These are phyloP conservation scores for Carcharodon carcharias DNA, from an alignment of 2,797 vertebrate species.

Conservation along the genomic window DNA sequence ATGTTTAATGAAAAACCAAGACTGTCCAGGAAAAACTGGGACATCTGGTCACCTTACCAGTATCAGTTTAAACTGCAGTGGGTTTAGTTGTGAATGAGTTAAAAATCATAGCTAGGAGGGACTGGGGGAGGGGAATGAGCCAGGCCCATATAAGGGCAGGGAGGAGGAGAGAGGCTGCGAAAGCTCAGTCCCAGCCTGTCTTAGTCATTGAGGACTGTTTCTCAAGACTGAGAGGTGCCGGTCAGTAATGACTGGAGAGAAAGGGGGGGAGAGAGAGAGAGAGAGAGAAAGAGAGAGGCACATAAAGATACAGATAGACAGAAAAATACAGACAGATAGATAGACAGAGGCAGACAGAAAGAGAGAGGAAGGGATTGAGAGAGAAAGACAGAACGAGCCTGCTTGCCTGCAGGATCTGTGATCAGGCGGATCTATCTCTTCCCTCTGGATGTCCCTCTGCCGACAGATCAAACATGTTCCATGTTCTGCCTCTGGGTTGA, in stretches of 20 bases:
- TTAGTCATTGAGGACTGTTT: background rate
- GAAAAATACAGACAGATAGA: background rate
- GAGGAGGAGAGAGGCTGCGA: background rate
- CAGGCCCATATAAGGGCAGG: background rate
- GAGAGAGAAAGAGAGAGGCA: background rate
- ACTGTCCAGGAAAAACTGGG: too few relatives aligned
- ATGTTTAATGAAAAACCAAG: too few relatives aligned
- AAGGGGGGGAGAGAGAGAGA: too few relatives aligned
- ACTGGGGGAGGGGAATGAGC: background rate
- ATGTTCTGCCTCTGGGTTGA: background rate
- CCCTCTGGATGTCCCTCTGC: background rate
- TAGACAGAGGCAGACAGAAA: background rate
- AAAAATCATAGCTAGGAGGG: background rate
- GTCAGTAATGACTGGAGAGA: background rate
- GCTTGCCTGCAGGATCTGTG: background rate
- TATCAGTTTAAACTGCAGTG: background rate
- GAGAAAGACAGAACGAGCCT: background rate
- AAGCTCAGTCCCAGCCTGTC: background rate
- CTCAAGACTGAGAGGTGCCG: background rate
- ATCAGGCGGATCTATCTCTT: background rate
- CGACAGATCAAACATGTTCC: background rate
- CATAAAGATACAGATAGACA: too few relatives aligned
- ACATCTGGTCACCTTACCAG: too few relatives aligned
- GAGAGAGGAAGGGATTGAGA: background rate
- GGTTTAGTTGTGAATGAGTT: background rate